Percentiles rank a stretch among this genome's conserved stretches.
Evolutionary conservation across 1,140 invertebrate species (phyloP).

Genomic region (Calycopis cecrops): DNA sequence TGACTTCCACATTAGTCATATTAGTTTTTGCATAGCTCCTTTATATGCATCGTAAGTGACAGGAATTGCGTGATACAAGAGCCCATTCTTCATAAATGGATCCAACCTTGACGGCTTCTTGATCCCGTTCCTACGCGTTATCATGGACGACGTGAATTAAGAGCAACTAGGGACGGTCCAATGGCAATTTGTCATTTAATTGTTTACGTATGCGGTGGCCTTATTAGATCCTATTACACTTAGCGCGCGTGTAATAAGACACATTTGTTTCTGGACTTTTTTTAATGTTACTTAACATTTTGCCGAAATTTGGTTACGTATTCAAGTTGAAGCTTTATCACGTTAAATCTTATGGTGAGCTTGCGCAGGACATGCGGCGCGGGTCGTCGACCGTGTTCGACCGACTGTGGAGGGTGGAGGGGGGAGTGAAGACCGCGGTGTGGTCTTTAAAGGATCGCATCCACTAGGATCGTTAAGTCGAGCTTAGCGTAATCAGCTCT

Average conservation of each 20-base stretch:
- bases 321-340: conserved; percentile 34
- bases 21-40: conserved; percentile 1
- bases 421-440: conserved; percentile 4
- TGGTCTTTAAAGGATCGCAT: conserved; percentile 7
- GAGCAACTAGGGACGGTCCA: conserved; percentile 25
- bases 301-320: conserved; percentile 13
- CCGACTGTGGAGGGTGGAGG: background rate
- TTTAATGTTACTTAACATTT: conserved; percentile 1
- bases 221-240: conserved; percentile 29
- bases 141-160: conserved; percentile 52
- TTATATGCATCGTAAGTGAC: background rate
- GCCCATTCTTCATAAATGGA: conserved; percentile 66
- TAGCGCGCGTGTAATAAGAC: conserved; percentile 15
- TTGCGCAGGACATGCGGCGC: conserved; percentile 56
- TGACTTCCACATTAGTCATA: conserved; percentile 18
- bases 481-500: too few relatives aligned
- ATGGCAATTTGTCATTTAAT: conserved; percentile 10
- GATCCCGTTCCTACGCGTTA: conserved; percentile 62
- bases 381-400: conserved; percentile 61
- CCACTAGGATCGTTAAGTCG: background rate
- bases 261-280: background rate
- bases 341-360: conserved; percentile 58
- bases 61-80: conserved; percentile 32
- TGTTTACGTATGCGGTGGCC: conserved; percentile 24
- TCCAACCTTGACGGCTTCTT: conserved; percentile 67